These are phyloP conservation scores for Chrysochloris asiatica DNA, from an alignment of 2,113 vertebrate species.

Conservation along the genomic window DNA sequence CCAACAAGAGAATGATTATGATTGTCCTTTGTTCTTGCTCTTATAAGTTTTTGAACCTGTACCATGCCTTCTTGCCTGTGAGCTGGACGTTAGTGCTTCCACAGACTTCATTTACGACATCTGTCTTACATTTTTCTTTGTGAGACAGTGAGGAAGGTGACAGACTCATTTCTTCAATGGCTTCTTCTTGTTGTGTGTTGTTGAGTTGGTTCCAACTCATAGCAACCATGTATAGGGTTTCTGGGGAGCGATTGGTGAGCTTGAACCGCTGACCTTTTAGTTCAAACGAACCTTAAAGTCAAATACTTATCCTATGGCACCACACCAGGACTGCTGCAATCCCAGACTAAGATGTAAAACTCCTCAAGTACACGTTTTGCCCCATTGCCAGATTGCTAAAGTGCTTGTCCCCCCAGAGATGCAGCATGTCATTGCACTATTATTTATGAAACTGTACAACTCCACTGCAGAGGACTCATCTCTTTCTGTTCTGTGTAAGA, in stretches of 20 bases:
- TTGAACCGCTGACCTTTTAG: too few species aligned
- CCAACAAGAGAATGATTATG: too few species aligned
- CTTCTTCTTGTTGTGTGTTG: too few species aligned
- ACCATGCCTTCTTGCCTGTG: neutral
- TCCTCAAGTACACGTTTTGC: neutral
- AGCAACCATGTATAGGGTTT: too few species aligned
- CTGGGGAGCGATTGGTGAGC: too few species aligned
- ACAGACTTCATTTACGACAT: neutral
- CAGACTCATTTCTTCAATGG: conserved; percentile 9
- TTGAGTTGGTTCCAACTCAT: too few species aligned
- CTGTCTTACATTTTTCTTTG: neutral
- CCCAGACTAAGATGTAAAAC: neutral
- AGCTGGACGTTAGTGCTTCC: neutral
- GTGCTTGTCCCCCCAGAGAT: neutral
- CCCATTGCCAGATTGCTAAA: neutral
- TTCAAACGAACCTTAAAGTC: too few species aligned
- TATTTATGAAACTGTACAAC: conserved; percentile 55
- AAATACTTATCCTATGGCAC: too few species aligned
- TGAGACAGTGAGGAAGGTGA: neutral
- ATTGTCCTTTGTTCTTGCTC: neutral
- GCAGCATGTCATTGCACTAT: neutral
- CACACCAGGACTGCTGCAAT: too few species aligned
- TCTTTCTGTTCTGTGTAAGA: conserved; percentile 67
- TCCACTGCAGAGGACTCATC: conserved; percentile 56
- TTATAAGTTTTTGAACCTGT: neutral